Percentiles rank a stretch among this genome's conserved stretches.
These are phyloP conservation scores for Romanogobio albipinnatus DNA, from an alignment of 2,113 vertebrate species.

Conservation along the genomic window DNA sequence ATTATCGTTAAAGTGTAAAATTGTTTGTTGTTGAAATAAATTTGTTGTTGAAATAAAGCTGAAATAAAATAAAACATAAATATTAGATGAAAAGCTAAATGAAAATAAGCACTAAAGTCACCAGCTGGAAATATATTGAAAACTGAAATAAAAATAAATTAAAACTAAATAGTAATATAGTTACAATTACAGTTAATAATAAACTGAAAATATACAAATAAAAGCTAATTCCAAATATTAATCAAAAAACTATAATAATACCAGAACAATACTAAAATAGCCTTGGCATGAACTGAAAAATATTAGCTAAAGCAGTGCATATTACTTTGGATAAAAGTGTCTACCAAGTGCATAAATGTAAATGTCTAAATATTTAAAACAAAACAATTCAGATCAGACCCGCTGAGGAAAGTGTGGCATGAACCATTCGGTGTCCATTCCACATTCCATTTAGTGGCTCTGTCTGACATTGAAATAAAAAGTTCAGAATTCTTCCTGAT, in stretches of 20 bases:
- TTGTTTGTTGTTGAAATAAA: too few species aligned
- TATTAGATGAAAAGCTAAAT: background rate
- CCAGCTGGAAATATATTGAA: background rate
- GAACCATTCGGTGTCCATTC: background rate
- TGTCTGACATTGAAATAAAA: background rate
- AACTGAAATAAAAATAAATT: background rate
- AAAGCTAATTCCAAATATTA: background rate
- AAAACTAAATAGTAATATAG: background rate
- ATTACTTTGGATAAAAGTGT: background rate
- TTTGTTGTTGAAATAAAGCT: background rate
- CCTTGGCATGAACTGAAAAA: background rate
- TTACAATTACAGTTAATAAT: too few species aligned
- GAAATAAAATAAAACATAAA: background rate
- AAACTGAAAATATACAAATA: background rate
- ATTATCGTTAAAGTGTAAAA: background rate
- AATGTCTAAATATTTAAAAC: background rate
- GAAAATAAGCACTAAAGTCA: background rate
- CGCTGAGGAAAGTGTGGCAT: background rate
- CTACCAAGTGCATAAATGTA: background rate
- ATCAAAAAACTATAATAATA: background rate
- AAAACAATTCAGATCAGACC: background rate
- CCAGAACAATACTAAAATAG: background rate
- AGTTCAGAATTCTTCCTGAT: constrained; percentile 1
- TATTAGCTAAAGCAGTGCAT: too few species aligned
- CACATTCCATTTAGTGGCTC: background rate